Conservation (phyloP, 2,888 invertebrate genomes). For the Conomelus anceps region DNA sequence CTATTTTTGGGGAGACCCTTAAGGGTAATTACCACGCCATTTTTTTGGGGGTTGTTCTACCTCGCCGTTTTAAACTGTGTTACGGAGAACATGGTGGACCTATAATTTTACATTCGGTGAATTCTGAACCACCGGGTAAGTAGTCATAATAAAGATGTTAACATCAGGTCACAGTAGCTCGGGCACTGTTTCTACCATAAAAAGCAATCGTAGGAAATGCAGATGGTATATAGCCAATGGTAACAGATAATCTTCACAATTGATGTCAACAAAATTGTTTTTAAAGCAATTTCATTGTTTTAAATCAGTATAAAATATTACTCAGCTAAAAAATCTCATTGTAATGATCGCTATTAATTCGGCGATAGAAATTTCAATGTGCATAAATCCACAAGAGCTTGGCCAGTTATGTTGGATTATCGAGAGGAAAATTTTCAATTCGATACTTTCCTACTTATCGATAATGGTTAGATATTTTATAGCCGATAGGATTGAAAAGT, state of each 20-base stretch:
- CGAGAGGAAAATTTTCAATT: not conserved
- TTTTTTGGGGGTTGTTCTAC: too few species aligned
- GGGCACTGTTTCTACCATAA: too few species aligned
- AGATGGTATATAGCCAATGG: not conserved
- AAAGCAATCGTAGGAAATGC: too few species aligned
- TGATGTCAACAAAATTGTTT: not conserved
- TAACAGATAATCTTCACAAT: not conserved
- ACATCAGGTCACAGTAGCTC: too few species aligned
- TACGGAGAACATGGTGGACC: too few species aligned
- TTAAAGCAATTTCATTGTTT: not conserved
- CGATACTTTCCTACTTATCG: not conserved
- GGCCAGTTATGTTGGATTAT: not conserved
- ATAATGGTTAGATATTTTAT: not conserved
- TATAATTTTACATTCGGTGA: too few species aligned
- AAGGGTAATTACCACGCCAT: too few species aligned
- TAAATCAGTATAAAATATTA: not conserved
- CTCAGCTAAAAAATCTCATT: not conserved
- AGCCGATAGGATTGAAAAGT: not conserved
- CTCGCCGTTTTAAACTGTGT: too few species aligned
- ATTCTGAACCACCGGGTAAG: too few species aligned
- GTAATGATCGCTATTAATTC: not conserved
- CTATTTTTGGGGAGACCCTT: too few species aligned
- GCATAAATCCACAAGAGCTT: not conserved
- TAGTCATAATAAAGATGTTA: too few species aligned
- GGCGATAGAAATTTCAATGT: not conserved